Conservation (phyloP, 2,797 vertebrate species). For the Bovichtus diacanthus region DNA sequence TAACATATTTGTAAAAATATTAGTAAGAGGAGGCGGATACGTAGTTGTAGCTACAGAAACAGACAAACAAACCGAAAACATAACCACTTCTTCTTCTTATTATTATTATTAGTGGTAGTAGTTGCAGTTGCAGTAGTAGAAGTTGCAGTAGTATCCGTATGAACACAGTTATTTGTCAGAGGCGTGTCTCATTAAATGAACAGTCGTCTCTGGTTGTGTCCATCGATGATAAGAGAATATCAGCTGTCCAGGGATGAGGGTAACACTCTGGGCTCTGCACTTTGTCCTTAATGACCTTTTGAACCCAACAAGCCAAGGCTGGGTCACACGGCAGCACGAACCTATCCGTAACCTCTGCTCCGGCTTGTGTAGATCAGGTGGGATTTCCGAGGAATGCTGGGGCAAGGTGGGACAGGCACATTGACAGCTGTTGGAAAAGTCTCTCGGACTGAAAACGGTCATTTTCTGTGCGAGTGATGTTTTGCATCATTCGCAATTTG, state of each 20-base stretch:
- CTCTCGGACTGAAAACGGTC: too few relatives aligned
- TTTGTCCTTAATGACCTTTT: conserved; percentile 31
- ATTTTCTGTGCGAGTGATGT: background rate
- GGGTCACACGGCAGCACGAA: background rate
- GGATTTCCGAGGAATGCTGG: conserved; percentile 4
- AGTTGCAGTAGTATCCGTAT: background rate
- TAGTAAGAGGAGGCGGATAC: background rate
- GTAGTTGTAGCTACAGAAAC: too few relatives aligned
- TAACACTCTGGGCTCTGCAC: background rate
- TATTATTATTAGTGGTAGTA: background rate
- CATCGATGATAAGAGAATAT: background rate
- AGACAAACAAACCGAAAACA: too few relatives aligned
- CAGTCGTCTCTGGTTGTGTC: background rate
- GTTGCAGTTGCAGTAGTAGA: background rate
- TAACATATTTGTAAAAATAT: background rate
- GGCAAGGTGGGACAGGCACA: background rate
- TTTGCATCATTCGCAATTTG: background rate
- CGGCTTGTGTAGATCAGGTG: background rate
- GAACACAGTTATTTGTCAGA: background rate
- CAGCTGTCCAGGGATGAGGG: background rate
- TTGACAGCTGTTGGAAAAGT: conserved; percentile 16
- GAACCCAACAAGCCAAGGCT: conserved; percentile 5
- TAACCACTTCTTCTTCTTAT: too few relatives aligned
- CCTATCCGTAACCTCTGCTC: background rate
- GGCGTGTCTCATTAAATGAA: background rate